These are phyloP conservation scores for Trichomalopsis sarcophagae DNA, from an alignment of 1,140 invertebrate genomes.

Conservation along the genomic window DNA sequence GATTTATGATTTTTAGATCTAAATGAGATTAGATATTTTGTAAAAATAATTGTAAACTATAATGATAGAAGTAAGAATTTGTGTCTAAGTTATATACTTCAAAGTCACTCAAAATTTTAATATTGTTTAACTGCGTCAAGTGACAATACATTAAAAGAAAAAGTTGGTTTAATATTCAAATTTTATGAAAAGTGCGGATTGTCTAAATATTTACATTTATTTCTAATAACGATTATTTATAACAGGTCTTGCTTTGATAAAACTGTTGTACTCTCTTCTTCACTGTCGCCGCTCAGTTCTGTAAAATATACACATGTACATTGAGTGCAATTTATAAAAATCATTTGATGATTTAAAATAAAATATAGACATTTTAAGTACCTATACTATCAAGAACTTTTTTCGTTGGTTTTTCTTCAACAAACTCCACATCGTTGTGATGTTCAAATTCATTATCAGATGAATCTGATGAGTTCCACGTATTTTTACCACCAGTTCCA, in stretches of 20 bases:
- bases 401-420: conserved; percentile 61
- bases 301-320: conserved; percentile 58
- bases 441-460: conserved; percentile 64
- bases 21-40: conserved; percentile 63
- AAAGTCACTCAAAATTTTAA: conserved; percentile 9
- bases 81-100: conserved; percentile 48
- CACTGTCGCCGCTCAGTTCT: conserved; percentile 74
- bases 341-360: conserved; percentile 42
- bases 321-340: conserved; percentile 54
- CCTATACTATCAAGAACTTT: conserved; percentile 68
- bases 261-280: conserved; percentile 71
- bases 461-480: conserved; percentile 70
- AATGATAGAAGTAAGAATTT: conserved; percentile 29
- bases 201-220: conserved; percentile 57
- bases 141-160: conserved; percentile 43
- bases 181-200: conserved; percentile 51
- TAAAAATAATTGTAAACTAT: conserved; percentile 58
- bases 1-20: conserved; percentile 62
- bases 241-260: conserved; percentile 50
- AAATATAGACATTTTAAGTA: conserved; percentile 57
- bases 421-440: conserved; percentile 65
- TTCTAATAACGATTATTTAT: conserved; percentile 46
- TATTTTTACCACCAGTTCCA: conserved; percentile 66
- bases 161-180: conserved; percentile 26
- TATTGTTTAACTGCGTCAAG: conserved; percentile 17